phyloP scores from a whole-genome alignment of 2,113 vertebrate species.

The Cyanistes caeruleus region DNA sequence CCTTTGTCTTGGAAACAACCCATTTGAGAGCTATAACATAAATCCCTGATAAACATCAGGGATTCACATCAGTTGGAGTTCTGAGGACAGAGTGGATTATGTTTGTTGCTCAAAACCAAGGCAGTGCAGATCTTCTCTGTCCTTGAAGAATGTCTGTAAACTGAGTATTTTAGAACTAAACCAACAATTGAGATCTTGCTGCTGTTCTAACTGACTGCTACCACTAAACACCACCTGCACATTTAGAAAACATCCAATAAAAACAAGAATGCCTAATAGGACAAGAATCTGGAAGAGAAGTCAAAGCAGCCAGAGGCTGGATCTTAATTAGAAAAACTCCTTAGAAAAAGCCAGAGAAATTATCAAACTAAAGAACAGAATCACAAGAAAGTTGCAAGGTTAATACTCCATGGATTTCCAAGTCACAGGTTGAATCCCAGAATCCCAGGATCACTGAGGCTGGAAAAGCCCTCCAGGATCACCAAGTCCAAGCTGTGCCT shows the following conservation, averaged over 20 bases:
- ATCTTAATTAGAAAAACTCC: background rate
- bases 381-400: background rate
- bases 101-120: background rate
- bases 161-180: background rate
- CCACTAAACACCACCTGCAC: background rate
- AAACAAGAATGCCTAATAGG: background rate
- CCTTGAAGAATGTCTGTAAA: background rate
- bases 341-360: background rate
- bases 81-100: background rate
- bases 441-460: rapidly evolving
- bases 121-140: background rate
- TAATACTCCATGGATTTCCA: background rate
- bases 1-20: background rate
- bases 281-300: background rate
- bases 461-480: rapidly evolving
- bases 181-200: background rate
- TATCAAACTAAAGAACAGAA: background rate
- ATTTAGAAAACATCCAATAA: background rate
- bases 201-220: background rate
- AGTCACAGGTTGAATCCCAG: background rate
- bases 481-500: rapidly evolving
- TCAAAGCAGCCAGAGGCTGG: background rate
- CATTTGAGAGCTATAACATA: background rate
- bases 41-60: background rate
- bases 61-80: background rate